Conservation (phyloP, 2,888 invertebrate genomes). For the Drosophila melanosoma region DNA sequence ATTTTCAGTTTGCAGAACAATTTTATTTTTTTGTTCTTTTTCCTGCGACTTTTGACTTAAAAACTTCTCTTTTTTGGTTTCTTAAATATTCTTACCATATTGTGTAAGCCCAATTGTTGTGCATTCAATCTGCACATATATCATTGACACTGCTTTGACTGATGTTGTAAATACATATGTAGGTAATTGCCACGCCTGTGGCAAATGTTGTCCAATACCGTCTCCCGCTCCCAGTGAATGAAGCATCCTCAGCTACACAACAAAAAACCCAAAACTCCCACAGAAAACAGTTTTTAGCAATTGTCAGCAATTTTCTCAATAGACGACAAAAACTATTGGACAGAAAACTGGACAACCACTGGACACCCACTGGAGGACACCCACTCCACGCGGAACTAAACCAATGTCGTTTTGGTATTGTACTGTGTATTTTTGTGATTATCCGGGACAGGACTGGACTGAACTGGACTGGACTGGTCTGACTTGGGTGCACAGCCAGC, state of each 20-base stretch:
- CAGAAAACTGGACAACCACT: slow-evolving; percentile 4
- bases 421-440: slow-evolving; percentile 79
- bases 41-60: not conserved
- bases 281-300: slow-evolving; percentile 72
- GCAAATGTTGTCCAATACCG: slow-evolving; percentile 2
- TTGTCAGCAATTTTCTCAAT: slow-evolving; percentile 82
- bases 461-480: slow-evolving; percentile 8
- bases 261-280: slow-evolving; percentile 5
- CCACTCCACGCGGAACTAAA: slow-evolving; percentile 45
- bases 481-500: not conserved
- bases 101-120: slow-evolving; percentile 6
- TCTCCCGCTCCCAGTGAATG: not conserved
- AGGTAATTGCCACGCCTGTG: slow-evolving; percentile 48
- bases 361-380: not conserved
- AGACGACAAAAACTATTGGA: slow-evolving; percentile 72
- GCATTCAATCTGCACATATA: slow-evolving; percentile 40
- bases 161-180: slow-evolving; percentile 11
- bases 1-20: not conserved
- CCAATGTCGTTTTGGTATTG: slow-evolving; percentile 49
- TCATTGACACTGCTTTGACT: slow-evolving; percentile 47
- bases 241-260: slow-evolving; percentile 1
- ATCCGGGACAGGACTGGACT: slow-evolving; percentile 54
- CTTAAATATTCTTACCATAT: not conserved
- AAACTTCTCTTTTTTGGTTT: not conserved
- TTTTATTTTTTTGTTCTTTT: not conserved